Conservation (phyloP, 2,113 vertebrate genomes). For the Murina feae region DNA sequence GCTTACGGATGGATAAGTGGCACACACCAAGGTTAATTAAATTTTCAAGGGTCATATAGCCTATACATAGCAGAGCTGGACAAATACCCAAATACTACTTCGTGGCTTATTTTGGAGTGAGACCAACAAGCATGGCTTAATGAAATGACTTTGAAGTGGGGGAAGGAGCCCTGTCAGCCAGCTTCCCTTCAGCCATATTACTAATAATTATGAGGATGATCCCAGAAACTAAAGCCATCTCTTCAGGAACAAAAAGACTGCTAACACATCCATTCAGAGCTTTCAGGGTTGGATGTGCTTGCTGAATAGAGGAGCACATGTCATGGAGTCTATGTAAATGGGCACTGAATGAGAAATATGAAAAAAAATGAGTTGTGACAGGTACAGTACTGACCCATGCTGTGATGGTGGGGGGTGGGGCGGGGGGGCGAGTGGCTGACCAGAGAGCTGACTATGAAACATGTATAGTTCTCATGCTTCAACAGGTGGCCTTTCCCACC, state of each 20-base stretch:
- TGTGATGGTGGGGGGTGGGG: too few relatives aligned
- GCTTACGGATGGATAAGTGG: not conserved
- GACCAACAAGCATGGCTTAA: not conserved
- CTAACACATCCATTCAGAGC: not conserved
- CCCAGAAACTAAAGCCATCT: not conserved
- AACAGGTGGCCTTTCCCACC: not conserved
- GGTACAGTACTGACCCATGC: not conserved
- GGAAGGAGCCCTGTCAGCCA: not conserved
- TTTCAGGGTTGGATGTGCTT: not conserved
- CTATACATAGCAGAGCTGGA: not conserved
- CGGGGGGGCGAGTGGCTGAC: too few relatives aligned
- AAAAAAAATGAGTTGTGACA: not conserved
- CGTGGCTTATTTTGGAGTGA: not conserved
- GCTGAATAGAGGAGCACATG: not conserved
- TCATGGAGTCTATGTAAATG: not conserved
- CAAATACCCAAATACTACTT: not conserved
- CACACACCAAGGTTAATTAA: not conserved
- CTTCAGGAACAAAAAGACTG: not conserved
- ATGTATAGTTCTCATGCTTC: not conserved
- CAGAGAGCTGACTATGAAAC: not conserved
- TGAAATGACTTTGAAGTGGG: not conserved
- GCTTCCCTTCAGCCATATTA: not conserved
- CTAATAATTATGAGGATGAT: not conserved
- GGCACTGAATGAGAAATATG: not conserved
- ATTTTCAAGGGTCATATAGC: not conserved